phyloP scores from a whole-genome alignment of 2,888 invertebrate genomes.

The Stenodera caucasica region DNA sequence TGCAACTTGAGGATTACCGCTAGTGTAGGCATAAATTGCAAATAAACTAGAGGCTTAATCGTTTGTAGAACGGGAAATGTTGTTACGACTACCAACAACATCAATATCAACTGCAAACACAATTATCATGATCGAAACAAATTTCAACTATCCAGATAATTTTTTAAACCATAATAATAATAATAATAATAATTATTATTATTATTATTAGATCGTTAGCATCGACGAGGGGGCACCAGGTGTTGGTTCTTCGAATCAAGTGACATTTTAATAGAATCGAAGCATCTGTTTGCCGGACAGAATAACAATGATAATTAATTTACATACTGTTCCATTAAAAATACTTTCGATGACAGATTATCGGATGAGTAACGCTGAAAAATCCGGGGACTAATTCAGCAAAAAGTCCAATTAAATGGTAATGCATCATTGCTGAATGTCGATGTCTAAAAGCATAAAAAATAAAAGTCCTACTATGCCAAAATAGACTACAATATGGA shows the following conservation, averaged over 20 bases:
- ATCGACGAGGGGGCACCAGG: constrained; percentile 41
- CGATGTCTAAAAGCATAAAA: background rate
- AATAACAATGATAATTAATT: constrained; percentile 26
- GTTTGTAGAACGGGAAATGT: constrained; percentile 29
- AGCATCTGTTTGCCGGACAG: constrained; percentile 33
- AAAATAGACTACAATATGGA: too few species aligned
- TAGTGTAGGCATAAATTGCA: constrained; percentile 47
- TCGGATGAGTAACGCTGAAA: constrained; percentile 28
- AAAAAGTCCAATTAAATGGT: constrained; percentile 39
- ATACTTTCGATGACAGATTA: constrained; percentile 29
- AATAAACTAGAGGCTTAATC: constrained; percentile 47
- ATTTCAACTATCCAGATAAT: too few species aligned
- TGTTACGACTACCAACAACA: background rate
- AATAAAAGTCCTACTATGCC: too few species aligned
- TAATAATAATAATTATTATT: background rate
- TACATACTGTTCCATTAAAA: constrained; percentile 30
- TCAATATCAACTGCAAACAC: background rate
- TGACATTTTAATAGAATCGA: constrained; percentile 42
- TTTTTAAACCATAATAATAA: too few species aligned
- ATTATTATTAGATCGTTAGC: background rate
- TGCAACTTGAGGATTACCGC: constrained; percentile 45
- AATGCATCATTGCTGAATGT: constrained; percentile 32
- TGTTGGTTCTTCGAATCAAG: constrained; percentile 45
- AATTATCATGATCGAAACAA: too few species aligned
- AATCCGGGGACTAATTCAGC: constrained; percentile 22